Percentiles rank a stretch among this genome's conserved stretches.
Evolutionary conservation across 2,888 invertebrate species (phyloP).

Genomic region (Diarsia rubi): DNA sequence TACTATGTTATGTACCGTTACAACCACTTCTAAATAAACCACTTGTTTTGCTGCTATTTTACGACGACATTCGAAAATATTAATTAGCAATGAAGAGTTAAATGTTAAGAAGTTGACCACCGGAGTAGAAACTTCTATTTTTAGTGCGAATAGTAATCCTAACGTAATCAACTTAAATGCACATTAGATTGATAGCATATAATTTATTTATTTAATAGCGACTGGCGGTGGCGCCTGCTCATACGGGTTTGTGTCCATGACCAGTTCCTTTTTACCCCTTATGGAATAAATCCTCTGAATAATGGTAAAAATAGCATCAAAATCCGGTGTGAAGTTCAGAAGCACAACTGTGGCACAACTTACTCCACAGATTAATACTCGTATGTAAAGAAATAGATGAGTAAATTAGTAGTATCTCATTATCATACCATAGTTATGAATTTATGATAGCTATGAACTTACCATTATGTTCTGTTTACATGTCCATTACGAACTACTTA

Average conservation of each 20-base stretch:
- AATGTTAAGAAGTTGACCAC: conserved; percentile 17
- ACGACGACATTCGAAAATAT: conserved; percentile 20
- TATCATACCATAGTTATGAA: not conserved
- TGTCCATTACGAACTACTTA: not conserved
- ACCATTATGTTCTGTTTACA: not conserved
- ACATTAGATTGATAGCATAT: not conserved
- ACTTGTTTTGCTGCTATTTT: conserved; percentile 14
- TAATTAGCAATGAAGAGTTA: conserved; percentile 31
- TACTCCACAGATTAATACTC: not conserved
- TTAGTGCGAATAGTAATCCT: not conserved
- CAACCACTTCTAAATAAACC: conserved; percentile 13
- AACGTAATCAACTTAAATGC: not conserved
- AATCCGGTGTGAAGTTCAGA: not conserved
- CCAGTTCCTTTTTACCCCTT: not conserved
- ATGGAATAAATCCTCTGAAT: not conserved
- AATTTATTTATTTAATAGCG: not conserved
- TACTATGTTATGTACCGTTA: conserved; percentile 21
- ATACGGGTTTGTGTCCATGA: not conserved
- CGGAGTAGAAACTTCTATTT: not conserved
- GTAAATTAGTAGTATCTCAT: not conserved
- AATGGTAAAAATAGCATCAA: not conserved
- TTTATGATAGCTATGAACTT: not conserved
- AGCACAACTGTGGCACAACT: not conserved
- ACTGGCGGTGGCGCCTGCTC: not conserved
- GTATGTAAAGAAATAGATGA: not conserved